Evolutionary conservation across 2,113 vertebrate genomes (phyloP), one percentile per base, ranked within the genome.

Genomic region (Pteronura brasiliensis): DNA sequence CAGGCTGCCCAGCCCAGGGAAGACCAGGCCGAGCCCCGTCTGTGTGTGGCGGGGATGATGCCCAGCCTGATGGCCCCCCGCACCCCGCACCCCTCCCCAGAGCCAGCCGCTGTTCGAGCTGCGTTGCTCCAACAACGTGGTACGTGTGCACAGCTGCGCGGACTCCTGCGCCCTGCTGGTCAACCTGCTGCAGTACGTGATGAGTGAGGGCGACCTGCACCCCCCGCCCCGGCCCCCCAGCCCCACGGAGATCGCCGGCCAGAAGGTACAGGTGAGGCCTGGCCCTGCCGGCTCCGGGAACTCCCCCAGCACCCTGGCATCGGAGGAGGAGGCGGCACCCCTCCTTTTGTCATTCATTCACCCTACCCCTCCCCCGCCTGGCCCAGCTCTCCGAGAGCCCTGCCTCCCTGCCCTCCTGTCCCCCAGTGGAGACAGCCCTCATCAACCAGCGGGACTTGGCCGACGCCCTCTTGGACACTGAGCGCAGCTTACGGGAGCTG

Each of bases 381-480:
- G 44, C 80, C 84, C 90, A 99, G 99, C 97, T 99, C 44, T 99
- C 99, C 0, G 99, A 99, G 98, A 99, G 98, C 94, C 99, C 99
- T 0, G 99, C 99, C 34, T 98, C 98, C 31, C 88, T 99, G 96
- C 99, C 98, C 3, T 97, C 99, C 0, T 99, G 99, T 82, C 99
- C 99, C 29, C 99, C 99, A 0, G 99, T 99, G 44, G 99, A 99
- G 98, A 99, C 99, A 0, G 99, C 99, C 9, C 99, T 99, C 97
- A 99, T 99, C 96, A 99, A 99, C 98, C 99, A 99, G 97, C 98
- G 98, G 10, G 99, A 99, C 97, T 98, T 99, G 83, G 98, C 99
- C 0, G 99, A 99, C 20, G 99, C 99, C 95, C 99, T 99, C 97
- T 99, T 99, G 65, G 99, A 99, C 98, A 99, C 99, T 0, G 99